Conservation (phyloP, 2,113 vertebrate genomes). For the Microtus montanus region DNA sequence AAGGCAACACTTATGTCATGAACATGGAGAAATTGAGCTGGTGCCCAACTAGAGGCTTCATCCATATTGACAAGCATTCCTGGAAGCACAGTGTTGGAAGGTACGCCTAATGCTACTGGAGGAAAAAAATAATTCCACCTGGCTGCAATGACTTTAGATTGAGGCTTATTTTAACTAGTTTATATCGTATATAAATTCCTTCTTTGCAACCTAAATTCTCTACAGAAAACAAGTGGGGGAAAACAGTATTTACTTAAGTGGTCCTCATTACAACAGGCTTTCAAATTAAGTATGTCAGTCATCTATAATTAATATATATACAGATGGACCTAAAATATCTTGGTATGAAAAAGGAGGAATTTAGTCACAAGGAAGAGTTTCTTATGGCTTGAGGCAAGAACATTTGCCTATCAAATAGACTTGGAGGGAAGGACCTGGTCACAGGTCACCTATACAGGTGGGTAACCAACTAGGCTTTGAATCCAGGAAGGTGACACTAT, state of each 20-base stretch:
- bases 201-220: neutral
- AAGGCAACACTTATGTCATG: neutral
- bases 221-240: neutral
- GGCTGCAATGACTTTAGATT: neutral
- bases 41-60: neutral
- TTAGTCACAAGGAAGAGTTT: neutral
- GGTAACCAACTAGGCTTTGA: neutral
- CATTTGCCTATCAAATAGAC: too few relatives aligned
- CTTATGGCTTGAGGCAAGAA: neutral
- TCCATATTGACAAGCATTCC: neutral
- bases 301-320: neutral
- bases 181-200: neutral
- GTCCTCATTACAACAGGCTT: neutral
- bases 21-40: neutral
- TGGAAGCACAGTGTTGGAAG: neutral
- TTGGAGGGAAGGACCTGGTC: too few relatives aligned
- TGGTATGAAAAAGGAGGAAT: neutral
- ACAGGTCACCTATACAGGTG: neutral
- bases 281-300: neutral
- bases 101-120: neutral
- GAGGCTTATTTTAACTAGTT: neutral
- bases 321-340: neutral
- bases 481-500: neutral
- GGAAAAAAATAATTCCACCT: neutral
- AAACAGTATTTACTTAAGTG: neutral